phyloP scores from a whole-genome alignment of 1,140 invertebrate genomes.

The Caenorhabditis inopinata region DNA sequence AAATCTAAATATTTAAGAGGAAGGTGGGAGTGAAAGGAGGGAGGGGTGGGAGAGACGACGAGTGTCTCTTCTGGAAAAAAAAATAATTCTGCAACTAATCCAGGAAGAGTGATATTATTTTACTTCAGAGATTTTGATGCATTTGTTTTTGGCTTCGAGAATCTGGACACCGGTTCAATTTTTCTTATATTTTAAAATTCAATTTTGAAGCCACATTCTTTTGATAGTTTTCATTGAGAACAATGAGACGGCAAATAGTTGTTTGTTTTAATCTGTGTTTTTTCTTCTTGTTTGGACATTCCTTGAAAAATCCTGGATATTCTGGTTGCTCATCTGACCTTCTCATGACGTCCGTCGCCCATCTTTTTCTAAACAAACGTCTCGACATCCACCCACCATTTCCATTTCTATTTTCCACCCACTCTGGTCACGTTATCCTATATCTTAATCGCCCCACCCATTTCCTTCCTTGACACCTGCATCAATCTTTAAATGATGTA shows the following conservation, averaged over 20 bases:
- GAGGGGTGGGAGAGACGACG: too few relatives aligned
- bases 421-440: constrained; percentile 14
- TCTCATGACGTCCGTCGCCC: constrained; percentile 6
- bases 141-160: too few relatives aligned
- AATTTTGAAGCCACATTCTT: too few relatives aligned
- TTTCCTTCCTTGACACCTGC: not conserved
- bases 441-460: not conserved
- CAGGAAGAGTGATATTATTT: too few relatives aligned
- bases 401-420: constrained; percentile 21
- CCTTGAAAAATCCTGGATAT: not conserved
- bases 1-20: too few relatives aligned
- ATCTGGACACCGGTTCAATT: too few relatives aligned
- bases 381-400: constrained; percentile 21
- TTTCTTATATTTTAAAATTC: too few relatives aligned
- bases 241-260: not conserved
- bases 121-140: too few relatives aligned
- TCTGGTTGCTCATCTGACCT: constrained; percentile 15
- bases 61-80: too few relatives aligned
- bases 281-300: not conserved
- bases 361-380: constrained; percentile 33
- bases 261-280: not conserved
- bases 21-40: too few relatives aligned
- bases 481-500: not conserved
- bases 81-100: too few relatives aligned
- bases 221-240: too few relatives aligned